phyloP scores from a whole-genome alignment of 2,113 vertebrate genomes.

The Mus pahari region DNA sequence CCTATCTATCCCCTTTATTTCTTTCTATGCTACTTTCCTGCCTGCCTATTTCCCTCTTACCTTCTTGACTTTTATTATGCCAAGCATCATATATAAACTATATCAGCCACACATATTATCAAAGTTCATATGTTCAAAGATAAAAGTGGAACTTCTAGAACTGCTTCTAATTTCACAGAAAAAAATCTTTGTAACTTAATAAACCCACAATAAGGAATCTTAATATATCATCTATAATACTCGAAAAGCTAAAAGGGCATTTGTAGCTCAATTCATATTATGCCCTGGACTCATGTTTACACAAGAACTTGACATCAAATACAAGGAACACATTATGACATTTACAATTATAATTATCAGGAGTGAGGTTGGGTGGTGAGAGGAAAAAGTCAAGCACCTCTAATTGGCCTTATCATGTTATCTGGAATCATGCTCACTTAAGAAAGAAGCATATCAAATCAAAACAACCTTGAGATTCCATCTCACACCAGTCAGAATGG shows the following conservation, averaged over 20 bases:
- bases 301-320: background rate
- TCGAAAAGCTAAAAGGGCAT: background rate
- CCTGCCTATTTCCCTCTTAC: no score
- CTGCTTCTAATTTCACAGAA: background rate
- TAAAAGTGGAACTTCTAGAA: background rate
- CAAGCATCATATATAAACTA: background rate
- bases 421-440: constrained; percentile 5
- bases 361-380: background rate
- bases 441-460: constrained; percentile 12
- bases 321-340: background rate
- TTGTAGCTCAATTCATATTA: background rate
- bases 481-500: no score
- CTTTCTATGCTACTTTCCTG: background rate
- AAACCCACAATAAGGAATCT: background rate
- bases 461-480: no score
- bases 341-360: background rate
- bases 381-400: background rate
- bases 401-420: constrained; percentile 9
- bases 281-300: background rate
- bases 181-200: background rate
- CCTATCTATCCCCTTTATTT: background rate
- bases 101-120: background rate
- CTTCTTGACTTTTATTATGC: background rate
- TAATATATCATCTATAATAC: background rate
- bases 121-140: background rate